Conservation (phyloP, 1,140 invertebrate genomes). For the Drosophila serrata region DNA sequence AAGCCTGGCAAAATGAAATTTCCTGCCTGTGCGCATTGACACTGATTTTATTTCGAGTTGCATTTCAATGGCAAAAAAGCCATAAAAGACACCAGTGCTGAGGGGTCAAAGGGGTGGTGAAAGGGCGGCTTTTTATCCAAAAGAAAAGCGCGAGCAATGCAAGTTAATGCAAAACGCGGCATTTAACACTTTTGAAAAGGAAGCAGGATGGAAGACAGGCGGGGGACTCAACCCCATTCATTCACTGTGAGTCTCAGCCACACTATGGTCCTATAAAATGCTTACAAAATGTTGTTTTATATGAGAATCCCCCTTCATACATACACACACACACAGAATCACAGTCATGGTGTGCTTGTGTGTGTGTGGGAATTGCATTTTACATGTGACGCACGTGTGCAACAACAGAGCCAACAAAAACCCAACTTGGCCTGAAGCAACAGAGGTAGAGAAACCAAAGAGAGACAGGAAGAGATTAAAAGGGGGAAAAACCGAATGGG, state of each 20-base stretch:
- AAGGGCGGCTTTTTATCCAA: not conserved
- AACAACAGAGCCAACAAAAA: conserved; percentile 56
- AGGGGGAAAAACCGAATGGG: not conserved
- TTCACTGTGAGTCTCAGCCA: conserved; percentile 57
- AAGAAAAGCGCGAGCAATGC: conserved; percentile 55
- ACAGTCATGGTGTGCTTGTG: conserved; percentile 12
- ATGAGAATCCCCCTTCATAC: conserved; percentile 38
- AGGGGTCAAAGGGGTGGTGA: not conserved
- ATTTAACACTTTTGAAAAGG: conserved; percentile 80
- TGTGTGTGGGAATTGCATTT: conserved; percentile 67
- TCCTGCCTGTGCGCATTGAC: conserved; percentile 73
- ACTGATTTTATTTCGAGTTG: conserved; percentile 75
- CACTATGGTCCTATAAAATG: conserved; percentile 77
- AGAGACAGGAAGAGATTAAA: conserved; percentile 2
- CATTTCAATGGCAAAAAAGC: conserved; percentile 69
- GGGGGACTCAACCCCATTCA: conserved; percentile 8
- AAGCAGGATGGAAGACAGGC: conserved; percentile 22
- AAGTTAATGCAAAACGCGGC: conserved; percentile 79
- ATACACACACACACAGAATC: conserved; percentile 13
- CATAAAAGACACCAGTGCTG: conserved; percentile 50
- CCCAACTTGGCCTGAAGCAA: conserved; percentile 50
- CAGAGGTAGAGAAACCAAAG: conserved; percentile 35
- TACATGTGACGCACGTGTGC: conserved; percentile 78
- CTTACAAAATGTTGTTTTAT: conserved; percentile 84
- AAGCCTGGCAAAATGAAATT: conserved; percentile 58